These are phyloP conservation scores for Casuarius casuarius DNA, from an alignment of 2,113 vertebrate species.

Conservation along the genomic window DNA sequence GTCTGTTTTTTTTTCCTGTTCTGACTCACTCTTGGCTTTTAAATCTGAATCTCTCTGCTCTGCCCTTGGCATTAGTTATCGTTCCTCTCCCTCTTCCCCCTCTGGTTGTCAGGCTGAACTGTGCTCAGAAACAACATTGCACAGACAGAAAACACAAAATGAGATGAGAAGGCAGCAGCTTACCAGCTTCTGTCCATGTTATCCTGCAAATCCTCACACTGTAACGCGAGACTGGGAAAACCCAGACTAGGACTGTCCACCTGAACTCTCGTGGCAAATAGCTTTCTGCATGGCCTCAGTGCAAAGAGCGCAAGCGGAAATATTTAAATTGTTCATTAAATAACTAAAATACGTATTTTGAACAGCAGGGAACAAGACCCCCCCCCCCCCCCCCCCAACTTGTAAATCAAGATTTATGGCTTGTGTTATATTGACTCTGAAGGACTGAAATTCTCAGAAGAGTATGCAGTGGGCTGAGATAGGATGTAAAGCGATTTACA, in stretches of 20 bases:
- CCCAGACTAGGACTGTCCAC: too few species aligned
- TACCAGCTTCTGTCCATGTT: too few species aligned
- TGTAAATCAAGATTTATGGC: neutral
- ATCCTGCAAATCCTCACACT: too few species aligned
- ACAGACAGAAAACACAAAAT: too few species aligned
- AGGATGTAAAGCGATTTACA: neutral
- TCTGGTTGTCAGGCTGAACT: neutral
- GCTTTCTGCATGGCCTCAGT: neutral
- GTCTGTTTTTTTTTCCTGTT: too few species aligned
- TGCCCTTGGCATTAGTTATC: neutral
- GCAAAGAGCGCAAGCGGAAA: fast-evolving
- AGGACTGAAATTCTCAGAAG: neutral
- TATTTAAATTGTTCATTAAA: neutral
- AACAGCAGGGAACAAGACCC: neutral
- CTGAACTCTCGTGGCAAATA: neutral
- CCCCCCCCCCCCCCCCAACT: fast-evolving
- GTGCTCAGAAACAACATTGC: neutral
- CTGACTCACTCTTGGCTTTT: too few species aligned
- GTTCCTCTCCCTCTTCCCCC: neutral
- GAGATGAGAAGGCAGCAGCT: too few species aligned
- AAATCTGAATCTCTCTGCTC: too few species aligned
- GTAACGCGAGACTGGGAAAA: neutral
- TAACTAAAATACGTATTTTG: fast-evolving
- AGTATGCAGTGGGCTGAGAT: neutral
- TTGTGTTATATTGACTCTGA: neutral